phyloP scores from a whole-genome alignment of 2,797 vertebrate genomes.

The Acridotheres tristis region DNA sequence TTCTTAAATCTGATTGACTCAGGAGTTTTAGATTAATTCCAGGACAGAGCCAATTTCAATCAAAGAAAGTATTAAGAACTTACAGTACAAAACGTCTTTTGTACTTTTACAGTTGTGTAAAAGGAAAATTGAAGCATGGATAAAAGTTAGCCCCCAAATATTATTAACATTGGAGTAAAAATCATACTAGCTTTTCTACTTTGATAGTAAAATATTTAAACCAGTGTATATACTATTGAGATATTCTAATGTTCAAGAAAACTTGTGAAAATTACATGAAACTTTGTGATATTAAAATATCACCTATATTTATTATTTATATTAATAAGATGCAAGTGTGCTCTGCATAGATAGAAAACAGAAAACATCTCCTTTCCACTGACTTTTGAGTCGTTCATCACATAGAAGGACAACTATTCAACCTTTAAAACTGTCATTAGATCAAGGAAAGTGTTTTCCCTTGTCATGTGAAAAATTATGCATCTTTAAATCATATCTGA shows the following conservation, averaged over 20 bases:
- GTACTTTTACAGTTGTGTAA: slow-evolving; percentile 2
- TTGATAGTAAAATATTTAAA: not conserved
- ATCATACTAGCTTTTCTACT: not conserved
- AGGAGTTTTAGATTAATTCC: slow-evolving; percentile 62
- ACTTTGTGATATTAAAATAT: not conserved
- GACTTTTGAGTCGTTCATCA: not conserved
- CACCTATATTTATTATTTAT: not conserved
- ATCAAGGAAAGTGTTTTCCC: not conserved
- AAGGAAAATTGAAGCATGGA: not conserved
- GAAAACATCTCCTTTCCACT: not conserved
- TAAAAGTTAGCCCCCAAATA: not conserved
- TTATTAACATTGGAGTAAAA: not conserved
- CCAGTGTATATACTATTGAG: not conserved
- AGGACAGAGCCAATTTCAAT: slow-evolving; percentile 16
- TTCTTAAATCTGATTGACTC: slow-evolving; percentile 50
- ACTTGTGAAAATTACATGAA: not conserved
- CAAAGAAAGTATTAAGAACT: slow-evolving; percentile 43
- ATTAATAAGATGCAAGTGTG: not conserved
- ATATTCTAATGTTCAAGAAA: not conserved
- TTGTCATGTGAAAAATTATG: not conserved
- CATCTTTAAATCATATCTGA: not conserved
- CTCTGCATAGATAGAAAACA: not conserved
- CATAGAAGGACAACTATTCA: not conserved
- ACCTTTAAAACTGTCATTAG: not conserved
- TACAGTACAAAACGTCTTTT: slow-evolving; percentile 23